A percentile compares a stretch with the other conserved stretches of the same genome.
phyloP scores from a whole-genome alignment of 2,888 invertebrate species.

The Pemphredon lugubris region DNA sequence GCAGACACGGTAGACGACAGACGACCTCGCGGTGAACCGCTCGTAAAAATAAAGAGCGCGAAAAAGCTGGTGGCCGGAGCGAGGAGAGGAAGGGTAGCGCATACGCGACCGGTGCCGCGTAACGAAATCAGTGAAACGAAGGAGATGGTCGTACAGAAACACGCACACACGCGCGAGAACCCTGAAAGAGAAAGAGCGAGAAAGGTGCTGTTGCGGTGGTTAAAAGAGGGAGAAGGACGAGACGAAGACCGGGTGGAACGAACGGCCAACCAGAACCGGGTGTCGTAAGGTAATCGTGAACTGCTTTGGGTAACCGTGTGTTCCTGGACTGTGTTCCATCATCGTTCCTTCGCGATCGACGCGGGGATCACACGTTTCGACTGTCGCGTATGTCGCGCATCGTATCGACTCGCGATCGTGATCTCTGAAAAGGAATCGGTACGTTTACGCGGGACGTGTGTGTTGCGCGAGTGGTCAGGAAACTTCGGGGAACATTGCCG shows the following conservation, averaged over 20 bases:
- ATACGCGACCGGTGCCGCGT: slow-evolving; percentile 8
- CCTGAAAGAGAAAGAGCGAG: slow-evolving; percentile 26
- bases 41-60: slow-evolving; percentile 60
- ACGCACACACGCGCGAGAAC: slow-evolving; percentile 14
- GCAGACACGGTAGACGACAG: slow-evolving; percentile 18
- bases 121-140: slow-evolving; percentile 34
- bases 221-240: slow-evolving; percentile 28
- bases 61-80: slow-evolving; percentile 26
- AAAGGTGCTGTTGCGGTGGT: slow-evolving; percentile 20
- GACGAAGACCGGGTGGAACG: slow-evolving; percentile 49
- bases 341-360: slow-evolving; percentile 32
- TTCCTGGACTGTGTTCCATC: slow-evolving; percentile 16
- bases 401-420: slow-evolving; percentile 6
- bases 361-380: slow-evolving; percentile 12
- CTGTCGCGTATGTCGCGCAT: slow-evolving; percentile 11
- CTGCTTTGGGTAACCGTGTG: slow-evolving; percentile 50
- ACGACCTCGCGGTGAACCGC: slow-evolving; percentile 45
- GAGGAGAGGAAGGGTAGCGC: slow-evolving; percentile 39
- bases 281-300: slow-evolving; percentile 67
- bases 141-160: slow-evolving; percentile 17
- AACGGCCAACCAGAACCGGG: slow-evolving; percentile 55
- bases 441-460: slow-evolving; percentile 32
- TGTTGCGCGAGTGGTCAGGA: slow-evolving; percentile 18
- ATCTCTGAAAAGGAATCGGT: slow-evolving; percentile 12
- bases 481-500: slow-evolving; percentile 8